Base-by-base conservation (phyloP, 2,888 invertebrate genomes). In the Apoderus coryli region DNA sequence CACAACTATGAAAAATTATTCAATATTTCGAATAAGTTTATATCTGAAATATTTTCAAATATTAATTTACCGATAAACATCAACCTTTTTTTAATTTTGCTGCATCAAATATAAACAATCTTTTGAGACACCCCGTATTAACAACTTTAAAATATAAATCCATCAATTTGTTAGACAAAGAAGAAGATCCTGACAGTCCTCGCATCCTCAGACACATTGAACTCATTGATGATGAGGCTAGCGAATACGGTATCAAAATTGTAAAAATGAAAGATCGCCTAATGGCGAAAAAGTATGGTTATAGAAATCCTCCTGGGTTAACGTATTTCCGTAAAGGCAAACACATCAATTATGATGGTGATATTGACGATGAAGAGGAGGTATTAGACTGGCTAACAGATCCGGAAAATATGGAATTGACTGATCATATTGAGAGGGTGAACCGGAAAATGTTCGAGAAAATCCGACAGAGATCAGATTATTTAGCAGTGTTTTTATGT, bases 261-360 rank as follows among this genome's bases (percentile, higher is more conserved):
- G 84, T 84, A 0, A 84, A 89, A 61, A 82, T 82, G 64, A 72
- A 70, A 45, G 90, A 90, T 56, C 68, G 76, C 10, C 58, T 90
- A 16, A 90, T 90, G 85, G 89, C 88, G 2, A 90, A 90, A 54
- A 90, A 90, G 52, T 90, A 84, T 54, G 89, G 89, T 1, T 86
- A 71, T 49, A 67, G 89, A 35, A 79, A 84, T 54, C 85, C 86
- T 12, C 90, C 90, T 0, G 90, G 89, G 4, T 74, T 90, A 4
- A 84, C 85, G 1, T 88, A 88, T 53, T 90, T 90, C 61, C 70
- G 89, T 32, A 86, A 88, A 58, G 81, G 66, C 45, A 88, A 89
- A 61, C 72, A 76, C 38, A 84, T 89, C 10, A 88, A 88, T 52
- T 90, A 89, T 49, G 89, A 89, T 47, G 89, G 89, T 9, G 89